phyloP scores from a whole-genome alignment of 1,140 invertebrate genomes.

The Contarinia nasturtii region DNA sequence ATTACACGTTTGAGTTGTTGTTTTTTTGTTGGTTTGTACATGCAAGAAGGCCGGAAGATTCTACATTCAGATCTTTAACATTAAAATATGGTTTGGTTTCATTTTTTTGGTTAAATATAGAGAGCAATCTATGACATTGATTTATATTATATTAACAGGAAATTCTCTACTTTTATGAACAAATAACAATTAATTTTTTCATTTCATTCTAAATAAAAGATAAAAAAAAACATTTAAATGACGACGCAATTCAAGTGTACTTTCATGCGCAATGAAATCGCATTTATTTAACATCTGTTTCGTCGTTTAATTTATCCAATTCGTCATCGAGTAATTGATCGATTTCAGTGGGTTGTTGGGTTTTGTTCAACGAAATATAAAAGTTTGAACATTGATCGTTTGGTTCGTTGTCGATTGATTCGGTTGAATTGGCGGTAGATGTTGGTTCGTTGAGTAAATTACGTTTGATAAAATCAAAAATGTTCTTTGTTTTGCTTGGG shows the following conservation, averaged over 20 bases:
- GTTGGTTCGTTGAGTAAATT: conserved; percentile 10
- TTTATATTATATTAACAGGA: not conserved
- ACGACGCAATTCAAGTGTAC: too few relatives aligned
- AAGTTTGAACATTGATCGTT: conserved; percentile 19
- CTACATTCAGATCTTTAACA: not conserved
- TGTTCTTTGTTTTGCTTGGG: conserved; percentile 12
- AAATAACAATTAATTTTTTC: too few relatives aligned
- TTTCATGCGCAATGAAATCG: too few relatives aligned
- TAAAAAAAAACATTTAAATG: too few relatives aligned
- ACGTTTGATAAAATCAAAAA: conserved; percentile 19
- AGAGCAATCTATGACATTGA: too few relatives aligned
- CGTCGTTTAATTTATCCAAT: conserved; percentile 7
- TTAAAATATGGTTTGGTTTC: not conserved
- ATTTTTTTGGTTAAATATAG: not conserved
- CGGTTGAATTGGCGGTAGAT: not conserved
- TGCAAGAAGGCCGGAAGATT: not conserved
- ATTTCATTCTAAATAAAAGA: too few relatives aligned
- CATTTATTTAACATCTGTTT: too few relatives aligned
- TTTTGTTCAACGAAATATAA: conserved; percentile 12
- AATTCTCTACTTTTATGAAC: too few relatives aligned
- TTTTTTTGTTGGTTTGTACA: not conserved
- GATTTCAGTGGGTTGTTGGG: conserved; percentile 11
- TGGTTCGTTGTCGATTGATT: not conserved
- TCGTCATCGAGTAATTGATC: conserved; percentile 20
- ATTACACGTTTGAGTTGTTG: too few relatives aligned